Base-by-base conservation (phyloP, 2,888 invertebrate genomes). In the Elaeidobius kamerunicus region DNA sequence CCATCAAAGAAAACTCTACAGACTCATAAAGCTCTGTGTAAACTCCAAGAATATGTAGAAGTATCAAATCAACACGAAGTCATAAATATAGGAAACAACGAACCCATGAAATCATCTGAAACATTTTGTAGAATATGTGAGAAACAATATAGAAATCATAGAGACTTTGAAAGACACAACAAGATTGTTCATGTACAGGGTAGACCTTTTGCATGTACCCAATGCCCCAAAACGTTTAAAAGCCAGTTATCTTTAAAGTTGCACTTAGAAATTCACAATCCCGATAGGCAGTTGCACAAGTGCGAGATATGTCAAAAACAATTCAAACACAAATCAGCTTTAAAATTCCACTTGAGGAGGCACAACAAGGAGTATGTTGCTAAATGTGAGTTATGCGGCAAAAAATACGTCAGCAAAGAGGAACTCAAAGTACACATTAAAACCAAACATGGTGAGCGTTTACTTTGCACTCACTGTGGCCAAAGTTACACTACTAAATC, bases 331-430 rank as follows among this genome's bases (percentile, higher is more conserved):
- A 61, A 63, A 1, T 60, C 59, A 1, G 14, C 36, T 12, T 51
- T 63, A 6, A 45, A 48, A 14, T 12, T 77, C 0, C 79, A 79
- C 59, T 74, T 76, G 72, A 61, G 57, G 32, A 44, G 62, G 14
- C 62, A 62, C 47, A 48, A 58, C 14, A 67, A 69, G 2, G 65
- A 74, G 19, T 72, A 69, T 42, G 66, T 70, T 2, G 20, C 49
- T 16, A 34, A 42, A 35, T 49, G 49, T 32, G 28, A 49, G 27
- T 45, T 35, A 11, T 62, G 63, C 38, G 49, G 54, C 7, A 39
- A 40, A 7, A 56, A 56, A 2, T 62, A 60, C 38, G 38, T 47
- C 12, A 52, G 48, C 1, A 56, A 55, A 23, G 42, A 44, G 6
- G 55, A 55, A n/a, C 50, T 53, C n/a, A 39, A 58, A 30, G 15